A percentile compares a stretch with the other conserved stretches of the same genome.
Conservation (phyloP, 2,888 invertebrate species). For the Cerceris ruficornis region DNA sequence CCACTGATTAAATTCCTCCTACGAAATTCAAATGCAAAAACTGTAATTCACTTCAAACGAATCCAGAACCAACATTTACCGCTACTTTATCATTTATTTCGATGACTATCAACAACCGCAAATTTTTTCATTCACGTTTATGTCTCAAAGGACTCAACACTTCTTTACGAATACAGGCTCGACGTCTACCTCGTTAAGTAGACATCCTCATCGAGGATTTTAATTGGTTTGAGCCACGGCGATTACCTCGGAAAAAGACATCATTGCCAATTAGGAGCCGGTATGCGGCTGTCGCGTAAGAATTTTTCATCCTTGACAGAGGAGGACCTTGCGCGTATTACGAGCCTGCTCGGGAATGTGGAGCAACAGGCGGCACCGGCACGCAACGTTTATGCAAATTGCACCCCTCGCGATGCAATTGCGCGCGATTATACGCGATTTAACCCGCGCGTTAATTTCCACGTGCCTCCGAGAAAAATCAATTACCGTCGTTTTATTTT, state of each 20-base stretch:
- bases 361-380: slow-evolving; percentile 66
- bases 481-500: neutral
- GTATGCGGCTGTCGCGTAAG: slow-evolving; percentile 53
- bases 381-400: slow-evolving; percentile 69
- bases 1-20: too few species aligned
- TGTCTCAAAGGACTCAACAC: neutral
- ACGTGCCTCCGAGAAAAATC: slow-evolving; percentile 18
- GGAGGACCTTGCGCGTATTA: slow-evolving; percentile 71
- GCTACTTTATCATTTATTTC: too few species aligned
- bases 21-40: too few species aligned
- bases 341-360: slow-evolving; percentile 68
- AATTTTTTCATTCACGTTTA: too few species aligned
- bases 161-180: neutral
- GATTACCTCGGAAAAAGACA: slow-evolving; percentile 17
- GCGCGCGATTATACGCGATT: slow-evolving; percentile 21
- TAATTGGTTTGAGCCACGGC: slow-evolving; percentile 24
- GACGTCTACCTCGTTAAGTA: slow-evolving; percentile 15
- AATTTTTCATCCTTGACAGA: slow-evolving; percentile 74
- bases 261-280: slow-evolving; percentile 56
- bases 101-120: too few species aligned
- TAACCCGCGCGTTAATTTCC: slow-evolving; percentile 21
- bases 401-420: slow-evolving; percentile 49
- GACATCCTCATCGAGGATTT: neutral
- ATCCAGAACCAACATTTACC: too few species aligned
- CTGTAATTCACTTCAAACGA: too few species aligned